A percentile compares a stretch with the other conserved stretches of the same genome.
Evolutionary conservation across 2,888 invertebrate species (phyloP).

Genomic region (Steinernema carpocapsae): DNA sequence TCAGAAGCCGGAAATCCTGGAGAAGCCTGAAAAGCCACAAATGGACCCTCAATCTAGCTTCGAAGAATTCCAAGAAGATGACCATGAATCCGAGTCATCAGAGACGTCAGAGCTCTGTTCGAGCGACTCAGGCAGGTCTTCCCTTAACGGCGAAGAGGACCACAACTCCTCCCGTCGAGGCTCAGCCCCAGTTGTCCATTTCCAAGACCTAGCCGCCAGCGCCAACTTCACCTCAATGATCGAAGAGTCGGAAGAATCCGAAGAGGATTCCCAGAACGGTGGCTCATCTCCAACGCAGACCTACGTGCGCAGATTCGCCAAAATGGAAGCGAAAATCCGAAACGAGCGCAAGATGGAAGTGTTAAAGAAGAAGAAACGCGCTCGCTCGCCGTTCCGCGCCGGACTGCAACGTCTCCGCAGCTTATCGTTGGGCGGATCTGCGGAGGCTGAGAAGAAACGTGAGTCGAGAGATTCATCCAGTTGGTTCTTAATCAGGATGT

Average conservation of each 20-base stretch:
- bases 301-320: not conserved
- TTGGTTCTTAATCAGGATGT: not conserved
- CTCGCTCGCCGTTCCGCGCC: constrained; percentile 14
- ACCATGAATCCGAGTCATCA: not conserved
- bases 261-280: not conserved
- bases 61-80: not conserved
- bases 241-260: constrained; percentile 9
- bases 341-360: constrained; percentile 4
- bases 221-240: constrained; percentile 1
- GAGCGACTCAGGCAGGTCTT: not conserved
- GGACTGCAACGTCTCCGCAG: constrained; percentile 9
- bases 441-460: too few relatives aligned
- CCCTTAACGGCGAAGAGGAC: constrained; percentile 1
- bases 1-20: too few relatives aligned
- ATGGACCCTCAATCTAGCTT: constrained; percentile 4
- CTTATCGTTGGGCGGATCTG: not conserved
- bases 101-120: not conserved
- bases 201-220: not conserved
- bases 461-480: too few relatives aligned
- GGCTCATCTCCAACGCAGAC: constrained; percentile 4
- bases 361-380: constrained; percentile 21
- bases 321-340: not conserved
- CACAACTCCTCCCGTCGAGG: not conserved
- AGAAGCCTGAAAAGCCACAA: not conserved
- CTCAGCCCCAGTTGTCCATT: not conserved